Evolutionary conservation across 2,797 vertebrate species (phyloP), one percentile per base, ranked within the genome.

Genomic region (Petrocephalus schoutedeni): DNA sequence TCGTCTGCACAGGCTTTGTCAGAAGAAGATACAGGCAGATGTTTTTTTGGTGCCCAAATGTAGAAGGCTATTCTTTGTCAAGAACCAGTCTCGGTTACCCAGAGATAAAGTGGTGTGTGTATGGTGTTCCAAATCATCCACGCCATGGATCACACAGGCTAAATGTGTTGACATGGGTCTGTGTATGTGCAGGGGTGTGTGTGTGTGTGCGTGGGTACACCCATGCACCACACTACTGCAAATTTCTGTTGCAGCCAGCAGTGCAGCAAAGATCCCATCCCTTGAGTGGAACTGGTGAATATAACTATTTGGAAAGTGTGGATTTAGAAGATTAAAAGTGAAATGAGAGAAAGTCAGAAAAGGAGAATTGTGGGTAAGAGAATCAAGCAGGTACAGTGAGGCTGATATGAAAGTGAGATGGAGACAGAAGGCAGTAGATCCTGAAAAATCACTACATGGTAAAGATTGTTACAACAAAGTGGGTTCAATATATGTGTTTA

Each of bases 121-220:
- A 4, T 23, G 58, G 85, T 64, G 58, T 3, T 32, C 54, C 54
- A 4, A 85, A 58, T 21, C 16, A 56, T 85, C 54, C 23, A 85
- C 57, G 10, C 36, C n/a, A 16, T 49, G n/a, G 58, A 45, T 36
- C 41, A 21, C 58, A 82, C 23, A 36, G 84, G 82, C 10, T 85
- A 2, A 87, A 36, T 14, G 45, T 64, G 77, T 58, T 45, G 28
- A 49, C 58, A 86, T 61, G 41, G 16, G 28, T 86, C 14, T 82
- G 88, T 61, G 85, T 45, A 45, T 85, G 80, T 51, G 83, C 67
- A 82, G 58, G 80, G 19, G 16, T 41, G 71, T 61, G 87, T 32
- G 56, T 8, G 53, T 51, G 23, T 58, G 71, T 41, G 53, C 53
- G 54, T 56, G 54, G 10, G 56, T 1, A 16, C 56, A 6, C 16